Evolutionary conservation across 2,888 invertebrate genomes (phyloP), one percentile per base, ranked within the genome.

Genomic region (Clistopyga incitator): DNA sequence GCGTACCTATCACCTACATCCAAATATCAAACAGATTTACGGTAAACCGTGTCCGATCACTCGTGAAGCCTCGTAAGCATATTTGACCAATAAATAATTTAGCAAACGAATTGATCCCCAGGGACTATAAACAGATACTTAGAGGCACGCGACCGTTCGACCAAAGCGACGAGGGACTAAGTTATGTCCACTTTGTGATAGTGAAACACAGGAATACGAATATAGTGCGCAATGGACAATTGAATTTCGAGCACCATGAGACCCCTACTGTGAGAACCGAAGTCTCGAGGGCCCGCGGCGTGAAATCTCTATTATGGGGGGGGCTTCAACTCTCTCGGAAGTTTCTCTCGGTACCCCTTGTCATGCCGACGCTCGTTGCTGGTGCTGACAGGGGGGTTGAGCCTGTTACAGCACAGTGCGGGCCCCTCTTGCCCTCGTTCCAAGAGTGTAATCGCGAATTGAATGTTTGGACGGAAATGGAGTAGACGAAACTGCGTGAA

Each of bases 121-220:
- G 86, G 89, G 92, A 93, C 93, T 93, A 93, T 93, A 93, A 93
- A 93, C 93, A 93, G 93, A 93, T 92, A 93, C 93, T 93, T 93
- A 93, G 89, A 87, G 92, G 90, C 93, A 93, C 93, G 92, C 92
- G 93, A 83, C 83, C 59, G 85, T 64, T 50, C 29, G 20, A 29
- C 20, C 42, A 6, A 13, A n/a, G 2, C 2, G 38, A n/a, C 15
- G 10, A n/a, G 11, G 29, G 72, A 15, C 13, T 52, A 78, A 78
- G 50, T 70, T 72, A 81, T 78, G 83, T 81, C 76, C 67, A 29
- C 6, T 6, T 42, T 0, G 25, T 54, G 4, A 25, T 54, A 11
- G 6, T 18, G 34, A 18, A 25, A 18, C 34, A 25, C 20, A 52
- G 13, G 29, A 38, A 54, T 38, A 20, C 18, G 59, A 59, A 45